phyloP scores from a whole-genome alignment of 2,888 invertebrate genomes.

The Agriopis aurantiaria region DNA sequence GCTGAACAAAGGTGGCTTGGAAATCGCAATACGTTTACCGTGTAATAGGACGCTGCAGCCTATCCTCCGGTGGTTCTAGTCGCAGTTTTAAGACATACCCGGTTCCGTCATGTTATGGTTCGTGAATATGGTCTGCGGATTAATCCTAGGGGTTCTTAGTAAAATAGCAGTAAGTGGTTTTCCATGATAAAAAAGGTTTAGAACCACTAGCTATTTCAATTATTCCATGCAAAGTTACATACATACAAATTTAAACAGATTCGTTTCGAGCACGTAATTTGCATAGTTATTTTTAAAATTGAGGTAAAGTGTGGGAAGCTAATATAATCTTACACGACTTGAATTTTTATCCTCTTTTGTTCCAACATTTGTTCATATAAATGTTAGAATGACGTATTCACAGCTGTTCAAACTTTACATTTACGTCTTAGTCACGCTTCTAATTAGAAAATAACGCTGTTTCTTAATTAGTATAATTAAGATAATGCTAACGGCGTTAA shows the following conservation, averaged over 20 bases:
- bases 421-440: conserved; percentile 13
- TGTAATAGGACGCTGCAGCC: too few relatives aligned
- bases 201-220: background rate
- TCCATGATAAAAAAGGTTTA: too few relatives aligned
- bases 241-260: conserved; percentile 16
- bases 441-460: conserved; percentile 16
- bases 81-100: too few relatives aligned
- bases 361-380: conserved; percentile 9
- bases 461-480: conserved; percentile 22
- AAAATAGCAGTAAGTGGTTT: too few relatives aligned
- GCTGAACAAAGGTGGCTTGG: too few relatives aligned
- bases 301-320: conserved; percentile 42
- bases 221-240: conserved; percentile 9
- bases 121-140: too few relatives aligned
- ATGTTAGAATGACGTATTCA: background rate
- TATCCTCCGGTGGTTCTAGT: too few relatives aligned
- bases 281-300: conserved; percentile 34
- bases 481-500: conserved; percentile 14
- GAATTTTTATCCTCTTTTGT: conserved; percentile 40
- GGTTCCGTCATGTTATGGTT: too few relatives aligned
- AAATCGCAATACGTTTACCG: too few relatives aligned
- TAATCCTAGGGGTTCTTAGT: too few relatives aligned
- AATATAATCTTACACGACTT: conserved; percentile 40
- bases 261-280: conserved; percentile 25
- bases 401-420: conserved; percentile 23